Evolutionary conservation across 1,140 invertebrate genomes (phyloP), one percentile per base, ranked within the genome.

Genomic region (Drosophila kanapiae): DNA sequence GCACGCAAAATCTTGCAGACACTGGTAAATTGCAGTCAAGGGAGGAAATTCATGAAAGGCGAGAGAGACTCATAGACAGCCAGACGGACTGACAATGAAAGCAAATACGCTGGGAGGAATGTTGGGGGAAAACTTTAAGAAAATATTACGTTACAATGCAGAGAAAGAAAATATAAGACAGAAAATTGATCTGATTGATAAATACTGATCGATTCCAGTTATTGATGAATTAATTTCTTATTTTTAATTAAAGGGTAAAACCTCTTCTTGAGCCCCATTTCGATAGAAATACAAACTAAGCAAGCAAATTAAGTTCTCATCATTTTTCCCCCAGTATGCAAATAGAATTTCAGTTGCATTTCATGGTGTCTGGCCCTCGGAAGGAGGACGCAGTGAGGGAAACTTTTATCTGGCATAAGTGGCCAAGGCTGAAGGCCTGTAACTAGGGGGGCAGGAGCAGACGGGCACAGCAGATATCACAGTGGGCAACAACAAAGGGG

Each of bases 321-420:
- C 14, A 37, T 68, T 70, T 70, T 70, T 37, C 43, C 31, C 29
- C 29, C 67, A 70, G 48, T 68, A 70, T 68, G 48, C 69, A 87
- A 87, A 88, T 88, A 87, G 77, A 87, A 87, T 90, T 88, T 87
- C 77, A 78, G 80, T 70, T 70, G 80, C 77, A 83, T 67, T 80
- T 68, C 54, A 59, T 64, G 58, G 48, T 59, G 75, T 57, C 75
- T 35, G 59, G 31, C 48, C 27, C n/a, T 23, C n/a, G 45, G 31
- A 43, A 40, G 47, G 37, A 29, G 16, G 42, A 43, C 13, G 38
- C 56, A 58, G 63, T 38, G 53, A 54, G 67, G 61, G 42, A 69
- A 65, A 63, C 61, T 81, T 56, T 56, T 56, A 56, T 56, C 62
- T 62, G 74, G 62, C 77, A 62, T 84, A 82, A 88, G 80, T 88